These are phyloP conservation scores for Trichogramma pretiosum DNA, from an alignment of 1,140 invertebrate species.

Conservation along the genomic window DNA sequence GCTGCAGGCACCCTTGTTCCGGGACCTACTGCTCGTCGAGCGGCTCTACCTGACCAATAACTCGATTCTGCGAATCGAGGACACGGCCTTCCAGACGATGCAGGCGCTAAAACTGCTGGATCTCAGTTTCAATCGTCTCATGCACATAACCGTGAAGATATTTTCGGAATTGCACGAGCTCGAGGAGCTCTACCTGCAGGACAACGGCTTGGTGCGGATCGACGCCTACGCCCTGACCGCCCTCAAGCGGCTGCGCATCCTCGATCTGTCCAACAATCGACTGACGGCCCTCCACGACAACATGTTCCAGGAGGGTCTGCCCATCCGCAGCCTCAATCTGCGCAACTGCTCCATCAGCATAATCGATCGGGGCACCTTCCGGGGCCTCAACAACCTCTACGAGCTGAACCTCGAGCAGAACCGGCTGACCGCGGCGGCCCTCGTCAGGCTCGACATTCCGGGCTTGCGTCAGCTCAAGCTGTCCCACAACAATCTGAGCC, in stretches of 20 bases:
- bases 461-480: constrained; percentile 62
- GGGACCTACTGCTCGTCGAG: constrained; percentile 64
- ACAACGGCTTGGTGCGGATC: constrained; percentile 49
- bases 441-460: constrained; percentile 64
- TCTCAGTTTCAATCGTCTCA: constrained; percentile 64
- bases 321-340: constrained; percentile 51
- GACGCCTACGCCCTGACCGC: constrained; percentile 52
- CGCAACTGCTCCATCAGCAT: constrained; percentile 53
- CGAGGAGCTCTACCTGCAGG: constrained; percentile 55
- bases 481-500: constrained; percentile 69
- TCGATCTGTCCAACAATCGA: constrained; percentile 58
- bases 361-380: constrained; percentile 58
- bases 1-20: constrained; percentile 63
- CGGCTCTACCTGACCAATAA: constrained; percentile 77
- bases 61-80: constrained; percentile 68
- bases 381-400: constrained; percentile 56
- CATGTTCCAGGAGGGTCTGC: constrained; percentile 55
- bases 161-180: constrained; percentile 62
- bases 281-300: constrained; percentile 47
- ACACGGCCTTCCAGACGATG: constrained; percentile 67
- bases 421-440: constrained; percentile 57
- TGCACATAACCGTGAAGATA: constrained; percentile 54
- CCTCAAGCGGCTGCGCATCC: constrained; percentile 50
- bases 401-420: constrained; percentile 68
- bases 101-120: constrained; percentile 68